A percentile compares a stretch with the other conserved stretches of the same genome.
These are phyloP conservation scores for Andricus curvator DNA, from an alignment of 2,888 invertebrate genomes.

Conservation along the genomic window DNA sequence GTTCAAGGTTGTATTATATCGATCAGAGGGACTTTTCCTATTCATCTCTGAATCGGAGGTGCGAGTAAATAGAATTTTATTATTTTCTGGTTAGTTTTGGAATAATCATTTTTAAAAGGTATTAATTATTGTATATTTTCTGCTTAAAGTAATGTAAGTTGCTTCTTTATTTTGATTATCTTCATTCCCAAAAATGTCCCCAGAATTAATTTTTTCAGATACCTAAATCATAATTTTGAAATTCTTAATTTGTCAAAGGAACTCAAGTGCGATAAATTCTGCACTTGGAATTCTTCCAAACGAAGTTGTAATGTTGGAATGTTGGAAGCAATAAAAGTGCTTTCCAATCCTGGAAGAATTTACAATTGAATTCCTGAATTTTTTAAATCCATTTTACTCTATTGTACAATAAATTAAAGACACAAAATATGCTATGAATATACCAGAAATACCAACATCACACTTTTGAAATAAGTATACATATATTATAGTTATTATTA, in stretches of 20 bases:
- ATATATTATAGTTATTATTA: background rate
- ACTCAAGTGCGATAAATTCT: background rate
- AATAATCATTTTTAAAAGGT: too few relatives aligned
- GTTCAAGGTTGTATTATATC: background rate
- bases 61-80: constrained; percentile 18
- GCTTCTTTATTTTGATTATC: too few relatives aligned
- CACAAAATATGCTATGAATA: background rate
- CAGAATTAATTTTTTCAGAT: background rate
- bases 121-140: too few relatives aligned
- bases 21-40: background rate
- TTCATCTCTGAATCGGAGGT: constrained; percentile 1
- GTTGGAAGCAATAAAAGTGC: too few relatives aligned
- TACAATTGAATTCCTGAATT: background rate
- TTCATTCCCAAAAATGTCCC: too few relatives aligned
- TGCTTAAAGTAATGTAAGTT: too few relatives aligned
- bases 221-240: background rate
- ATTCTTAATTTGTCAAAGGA: background rate
- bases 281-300: too few relatives aligned
- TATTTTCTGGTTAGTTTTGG: background rate
- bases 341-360: background rate
- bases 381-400: background rate
- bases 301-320: too few relatives aligned
- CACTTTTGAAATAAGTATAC: background rate
- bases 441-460: background rate
- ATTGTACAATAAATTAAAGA: background rate